Conservation (phyloP, 2,888 invertebrate species). For the Hirtodrosophila confusa region DNA sequence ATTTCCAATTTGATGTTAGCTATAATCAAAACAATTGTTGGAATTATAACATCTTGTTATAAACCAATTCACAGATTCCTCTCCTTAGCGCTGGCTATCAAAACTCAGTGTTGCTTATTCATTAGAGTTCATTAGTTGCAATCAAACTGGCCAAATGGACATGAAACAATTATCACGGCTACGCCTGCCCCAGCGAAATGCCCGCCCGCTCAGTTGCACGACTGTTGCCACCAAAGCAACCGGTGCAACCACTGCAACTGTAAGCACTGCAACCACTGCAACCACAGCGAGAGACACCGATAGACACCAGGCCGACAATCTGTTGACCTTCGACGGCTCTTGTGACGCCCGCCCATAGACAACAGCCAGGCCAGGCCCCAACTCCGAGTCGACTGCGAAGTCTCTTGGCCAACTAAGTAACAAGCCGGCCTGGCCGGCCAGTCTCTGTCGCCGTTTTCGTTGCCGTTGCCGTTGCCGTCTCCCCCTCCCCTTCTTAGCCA, state of each 20-base stretch:
- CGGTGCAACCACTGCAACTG: neutral
- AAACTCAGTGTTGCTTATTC: conserved; percentile 51
- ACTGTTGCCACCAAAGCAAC: conserved; percentile 18
- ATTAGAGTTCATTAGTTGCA: conserved; percentile 78
- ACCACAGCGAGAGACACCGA: conserved; percentile 49
- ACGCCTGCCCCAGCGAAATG: conserved; percentile 57
- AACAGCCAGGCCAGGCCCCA: conserved; percentile 41
- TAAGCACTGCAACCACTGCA: conserved; percentile 8
- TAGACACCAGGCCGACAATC: conserved; percentile 75
- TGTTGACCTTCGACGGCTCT: conserved; percentile 77
- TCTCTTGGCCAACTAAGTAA: conserved; percentile 56
- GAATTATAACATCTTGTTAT: conserved; percentile 1
- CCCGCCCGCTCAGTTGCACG: conserved; percentile 50
- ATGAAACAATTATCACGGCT: conserved; percentile 79
- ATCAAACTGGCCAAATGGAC: conserved; percentile 76
- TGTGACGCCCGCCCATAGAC: conserved; percentile 70
- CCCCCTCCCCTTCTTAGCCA: conserved; percentile 7
- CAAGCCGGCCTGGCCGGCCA: conserved; percentile 36
- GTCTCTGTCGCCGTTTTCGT: conserved; percentile 15
- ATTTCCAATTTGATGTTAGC: no score
- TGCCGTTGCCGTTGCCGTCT: conserved; percentile 2
- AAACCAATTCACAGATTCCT: conserved; percentile 14
- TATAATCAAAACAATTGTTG: conserved; percentile 11
- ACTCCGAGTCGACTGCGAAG: conserved; percentile 27
- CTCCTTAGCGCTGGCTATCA: conserved; percentile 11